Evolutionary conservation across 1,140 invertebrate species (phyloP).

Genomic region (Hirudo medicinalis): DNA sequence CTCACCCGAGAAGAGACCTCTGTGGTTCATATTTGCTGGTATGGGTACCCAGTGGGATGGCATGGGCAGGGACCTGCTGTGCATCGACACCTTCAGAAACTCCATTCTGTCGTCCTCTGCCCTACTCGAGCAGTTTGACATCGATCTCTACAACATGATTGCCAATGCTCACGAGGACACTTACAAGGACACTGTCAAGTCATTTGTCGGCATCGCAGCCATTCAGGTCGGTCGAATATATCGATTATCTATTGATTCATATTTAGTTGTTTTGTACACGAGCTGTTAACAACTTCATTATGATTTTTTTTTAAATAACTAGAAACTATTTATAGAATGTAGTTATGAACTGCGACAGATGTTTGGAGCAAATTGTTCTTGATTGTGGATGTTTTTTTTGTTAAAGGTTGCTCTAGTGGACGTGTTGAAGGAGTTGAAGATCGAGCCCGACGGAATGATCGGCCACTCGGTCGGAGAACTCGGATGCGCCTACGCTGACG

Average conservation of each 20-base stretch:
- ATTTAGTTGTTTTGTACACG: neutral
- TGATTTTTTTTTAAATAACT: neutral
- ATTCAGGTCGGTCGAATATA: slow-evolving; percentile 55
- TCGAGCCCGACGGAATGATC: slow-evolving; percentile 79
- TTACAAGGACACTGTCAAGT: slow-evolving; percentile 69
- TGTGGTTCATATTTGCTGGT: slow-evolving; percentile 88
- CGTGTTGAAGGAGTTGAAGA: slow-evolving; percentile 58
- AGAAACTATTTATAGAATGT: too few species aligned
- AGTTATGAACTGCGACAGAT: neutral
- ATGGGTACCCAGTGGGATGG: slow-evolving; percentile 93
- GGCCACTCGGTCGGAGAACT: slow-evolving; percentile 66
- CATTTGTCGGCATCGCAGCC: slow-evolving; percentile 82
- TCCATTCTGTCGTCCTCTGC: slow-evolving; percentile 63
- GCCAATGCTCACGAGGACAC: slow-evolving; percentile 58
- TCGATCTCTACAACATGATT: slow-evolving; percentile 69
- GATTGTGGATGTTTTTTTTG: too few species aligned
- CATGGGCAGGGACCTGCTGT: slow-evolving; percentile 73
- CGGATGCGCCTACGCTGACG: slow-evolving; percentile 92
- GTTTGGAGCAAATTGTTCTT: neutral
- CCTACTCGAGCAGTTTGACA: slow-evolving; percentile 56
- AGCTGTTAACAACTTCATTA: too few species aligned
- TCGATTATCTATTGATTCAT: neutral
- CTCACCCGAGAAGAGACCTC: slow-evolving; percentile 46
- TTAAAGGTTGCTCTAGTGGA: slow-evolving; percentile 75
- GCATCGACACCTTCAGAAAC: slow-evolving; percentile 61